Base-by-base conservation (phyloP, 2,113 vertebrate genomes). In the Eurystomus gularis region DNA sequence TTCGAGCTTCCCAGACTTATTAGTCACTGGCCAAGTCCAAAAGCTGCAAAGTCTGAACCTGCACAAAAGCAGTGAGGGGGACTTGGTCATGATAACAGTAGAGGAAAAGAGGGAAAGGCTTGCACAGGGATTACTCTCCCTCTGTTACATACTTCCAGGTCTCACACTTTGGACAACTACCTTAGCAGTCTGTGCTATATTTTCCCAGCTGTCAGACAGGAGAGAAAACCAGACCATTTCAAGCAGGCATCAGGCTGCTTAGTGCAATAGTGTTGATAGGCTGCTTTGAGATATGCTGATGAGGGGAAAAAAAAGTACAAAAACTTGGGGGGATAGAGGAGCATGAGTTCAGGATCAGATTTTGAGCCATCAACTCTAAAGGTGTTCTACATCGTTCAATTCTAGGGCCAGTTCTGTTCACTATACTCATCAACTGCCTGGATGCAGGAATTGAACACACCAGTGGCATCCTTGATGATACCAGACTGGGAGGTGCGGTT, bases 1-100 rank as follows among this genome's bases (percentile, higher is more conserved):
- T 23, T 29, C 0, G 0, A 21, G 16, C 39, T 61, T 75, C 66
- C 9, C 46, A 73, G 40, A n/a, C 7, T 8, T 51, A 61, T 70
- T 13, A 69, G 25, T 46, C 24, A 54, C 26, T 17, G 37, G 37
- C 26, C 46, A 75, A 66, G 20, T 8, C 39, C 40, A 70, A 82
- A 64, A 61, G 13, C 33, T 54, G 9, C 29, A 25, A 71, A 82
- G 37, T 23, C 21, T 78, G 39, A 77, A 55, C 10, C 25, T 69
- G 20, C 28, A 73, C 17, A 73, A 77, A 82, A 86, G 29, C 40
- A 48, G 8, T 4, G 14, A 70, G 31, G 29, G 24, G 8, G 10
- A 39, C 16, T 25, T 19, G 9, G 19, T 58, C 33, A 77, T 7
- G 2, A 17, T 16, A 64, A 55, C 11, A 29, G 13, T 4, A 66